Evolutionary conservation across 2,888 invertebrate genomes (phyloP).

Genomic region (Rhagophthalmus giganteus): DNA sequence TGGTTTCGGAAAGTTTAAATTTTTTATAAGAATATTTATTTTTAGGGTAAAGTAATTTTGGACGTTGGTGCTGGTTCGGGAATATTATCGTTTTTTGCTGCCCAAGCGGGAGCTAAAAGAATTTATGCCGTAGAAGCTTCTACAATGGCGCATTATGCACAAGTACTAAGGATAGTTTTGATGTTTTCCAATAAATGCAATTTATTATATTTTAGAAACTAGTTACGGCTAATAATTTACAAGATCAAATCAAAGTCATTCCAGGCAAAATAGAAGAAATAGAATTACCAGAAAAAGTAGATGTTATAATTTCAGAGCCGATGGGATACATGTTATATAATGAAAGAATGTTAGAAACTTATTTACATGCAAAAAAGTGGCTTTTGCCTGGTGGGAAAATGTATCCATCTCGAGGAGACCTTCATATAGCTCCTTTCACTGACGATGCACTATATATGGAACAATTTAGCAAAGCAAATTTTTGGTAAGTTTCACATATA

Average conservation of each 20-base stretch:
- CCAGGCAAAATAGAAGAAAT: conserved; percentile 99
- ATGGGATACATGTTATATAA: conserved; percentile 99
- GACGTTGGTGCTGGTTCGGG: conserved; percentile 99
- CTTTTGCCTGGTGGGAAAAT: conserved; percentile 89
- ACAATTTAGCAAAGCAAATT: conserved; percentile 97
- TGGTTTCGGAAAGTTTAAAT: too few species aligned
- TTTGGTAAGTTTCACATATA: conserved; percentile 70
- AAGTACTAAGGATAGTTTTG: conserved; percentile 53
- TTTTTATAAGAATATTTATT: background rate
- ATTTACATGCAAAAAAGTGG: conserved; percentile 98
- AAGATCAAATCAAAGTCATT: conserved; percentile 86
- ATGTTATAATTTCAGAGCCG: conserved; percentile 97
- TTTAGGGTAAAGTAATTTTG: conserved; percentile 81
- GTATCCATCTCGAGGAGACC: conserved; percentile 96
- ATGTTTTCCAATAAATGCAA: background rate
- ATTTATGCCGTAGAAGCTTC: conserved; percentile 99
- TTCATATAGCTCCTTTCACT: conserved; percentile 96
- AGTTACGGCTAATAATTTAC: conserved; percentile 86
- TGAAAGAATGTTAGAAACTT: conserved; percentile 98
- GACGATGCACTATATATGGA: conserved; percentile 98
- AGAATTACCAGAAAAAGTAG: conserved; percentile 91
- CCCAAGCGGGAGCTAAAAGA: conserved; percentile 93
- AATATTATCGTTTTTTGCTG: conserved; percentile 96
- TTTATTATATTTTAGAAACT: conserved; percentile 61
- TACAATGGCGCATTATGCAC: conserved; percentile 96